Percentiles rank a stretch among this genome's conserved stretches.
Evolutionary conservation across 2,797 vertebrate genomes (phyloP).

Genomic region (Megaceryle alcyon): DNA sequence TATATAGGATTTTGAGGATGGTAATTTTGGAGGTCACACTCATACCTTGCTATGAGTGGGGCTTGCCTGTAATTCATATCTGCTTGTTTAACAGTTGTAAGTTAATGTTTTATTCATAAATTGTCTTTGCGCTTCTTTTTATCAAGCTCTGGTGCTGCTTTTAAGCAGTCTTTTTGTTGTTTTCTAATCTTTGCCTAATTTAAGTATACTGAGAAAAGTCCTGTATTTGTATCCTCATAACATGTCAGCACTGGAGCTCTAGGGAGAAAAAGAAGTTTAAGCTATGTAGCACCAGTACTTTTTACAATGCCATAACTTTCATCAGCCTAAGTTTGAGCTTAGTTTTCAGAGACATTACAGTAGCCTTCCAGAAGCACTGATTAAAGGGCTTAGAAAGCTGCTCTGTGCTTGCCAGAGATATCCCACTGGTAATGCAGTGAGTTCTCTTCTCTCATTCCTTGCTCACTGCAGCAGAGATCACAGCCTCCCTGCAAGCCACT

Average conservation of each 20-base stretch:
- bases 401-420: not conserved
- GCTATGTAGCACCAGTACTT: not conserved
- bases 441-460: not conserved
- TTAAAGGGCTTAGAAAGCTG: not conserved
- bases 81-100: not conserved
- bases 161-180: not conserved
- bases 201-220: not conserved
- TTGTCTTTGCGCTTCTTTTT: not conserved
- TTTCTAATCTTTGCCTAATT: not conserved
- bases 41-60: not conserved
- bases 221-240: not conserved
- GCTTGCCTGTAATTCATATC: not conserved
- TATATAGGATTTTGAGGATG: not conserved
- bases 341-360: not conserved
- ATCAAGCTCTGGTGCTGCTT: not conserved
- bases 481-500: fast-evolving
- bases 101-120: not conserved
- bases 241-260: not conserved
- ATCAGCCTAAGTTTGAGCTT: not conserved
- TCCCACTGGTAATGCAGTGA: fast-evolving
- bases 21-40: not conserved
- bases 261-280: not conserved
- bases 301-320: not conserved
- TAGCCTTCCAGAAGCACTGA: not conserved
- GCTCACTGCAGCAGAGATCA: not conserved